Conservation (phyloP, 2,888 invertebrate genomes). For the Drepanosiphum platanoidis region DNA sequence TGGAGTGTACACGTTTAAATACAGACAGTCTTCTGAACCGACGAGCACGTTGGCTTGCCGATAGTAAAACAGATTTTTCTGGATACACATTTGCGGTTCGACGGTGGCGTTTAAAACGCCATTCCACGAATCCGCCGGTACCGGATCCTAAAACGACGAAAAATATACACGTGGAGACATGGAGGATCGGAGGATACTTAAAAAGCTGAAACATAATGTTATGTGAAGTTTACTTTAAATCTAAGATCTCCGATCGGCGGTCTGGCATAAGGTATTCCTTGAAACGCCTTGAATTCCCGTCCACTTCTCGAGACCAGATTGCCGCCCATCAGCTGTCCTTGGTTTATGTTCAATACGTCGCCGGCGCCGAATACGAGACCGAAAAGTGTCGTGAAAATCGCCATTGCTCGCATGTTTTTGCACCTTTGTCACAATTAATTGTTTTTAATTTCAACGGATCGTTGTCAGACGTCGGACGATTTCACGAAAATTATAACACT, state of each 20-base stretch:
- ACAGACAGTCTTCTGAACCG: slow-evolving; percentile 71
- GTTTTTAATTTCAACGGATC: no score
- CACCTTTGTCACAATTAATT: no score
- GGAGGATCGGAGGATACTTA: no score
- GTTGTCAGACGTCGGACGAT: no score
- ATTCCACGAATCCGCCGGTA: slow-evolving; percentile 68
- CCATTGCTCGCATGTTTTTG: not conserved
- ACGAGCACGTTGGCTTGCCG: slow-evolving; percentile 66
- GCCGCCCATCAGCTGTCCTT: slow-evolving; percentile 47
- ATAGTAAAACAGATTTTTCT: slow-evolving; percentile 66
- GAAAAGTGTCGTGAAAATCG: not conserved
- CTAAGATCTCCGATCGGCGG: slow-evolving; percentile 74
- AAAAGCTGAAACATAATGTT: no score
- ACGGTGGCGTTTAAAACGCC: slow-evolving; percentile 68
- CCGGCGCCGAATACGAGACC: not conserved
- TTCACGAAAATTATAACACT: no score
- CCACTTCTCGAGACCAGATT: slow-evolving; percentile 42
- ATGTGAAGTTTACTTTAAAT: slow-evolving; percentile 77
- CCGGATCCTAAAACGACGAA: slow-evolving; percentile 68
- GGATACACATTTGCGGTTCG: slow-evolving; percentile 66
- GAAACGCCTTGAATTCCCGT: slow-evolving; percentile 69
- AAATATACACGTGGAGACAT: no score
- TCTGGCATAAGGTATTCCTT: slow-evolving; percentile 74
- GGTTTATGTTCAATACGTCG: not conserved
- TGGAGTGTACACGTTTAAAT: slow-evolving; percentile 69